Base-by-base conservation (phyloP, 2,888 invertebrate genomes). In the Tipula helvola region DNA sequence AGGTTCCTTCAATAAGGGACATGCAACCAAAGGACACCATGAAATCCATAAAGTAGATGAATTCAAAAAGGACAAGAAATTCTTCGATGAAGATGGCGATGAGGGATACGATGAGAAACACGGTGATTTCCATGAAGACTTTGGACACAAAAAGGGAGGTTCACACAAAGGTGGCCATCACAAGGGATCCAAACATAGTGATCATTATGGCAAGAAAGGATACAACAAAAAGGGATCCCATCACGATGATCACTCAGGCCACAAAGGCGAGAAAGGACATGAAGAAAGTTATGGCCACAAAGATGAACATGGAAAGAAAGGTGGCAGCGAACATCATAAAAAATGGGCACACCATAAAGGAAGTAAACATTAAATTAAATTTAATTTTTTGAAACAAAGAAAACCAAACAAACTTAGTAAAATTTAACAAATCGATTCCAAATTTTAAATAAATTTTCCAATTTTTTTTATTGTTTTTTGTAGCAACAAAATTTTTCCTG, bases 1-100 rank as follows among this genome's bases (percentile, higher is more conserved):
- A 83, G 96, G 96, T 10, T 94, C 94, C 88, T 96, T 95, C 90
- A 95, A 96, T 88, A 97, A 97, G 90, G 97, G 97, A 0, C 96
- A 97, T 91, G 95, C 95, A 88, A 97, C 96, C 88, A 96, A 97
- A 91, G 96, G 97, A 87, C 96, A 96, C 88, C 97, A 97, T 90
- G 95, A 96, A 90, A 93, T 96, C 7, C 96, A 97, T 91, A 97
- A 97, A 90, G 91, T 96, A 87, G 96, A 97, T 90, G 97, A 97
- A 91, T 96, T 94, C 91, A 96, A 96, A 90, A 97, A 97, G 91
- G 95, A 96, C 89, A 96, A 97, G 90, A 95, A 96, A 90, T 96
- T 96, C 94, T 96, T 95, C 91, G 96, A 97, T 89, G 96, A 96
- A 91, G 95, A 96, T 89, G 96, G 96, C 89, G 96, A 96, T 89